Conservation (phyloP, 2,888 invertebrate genomes). For the Eristalis arbustorum region DNA sequence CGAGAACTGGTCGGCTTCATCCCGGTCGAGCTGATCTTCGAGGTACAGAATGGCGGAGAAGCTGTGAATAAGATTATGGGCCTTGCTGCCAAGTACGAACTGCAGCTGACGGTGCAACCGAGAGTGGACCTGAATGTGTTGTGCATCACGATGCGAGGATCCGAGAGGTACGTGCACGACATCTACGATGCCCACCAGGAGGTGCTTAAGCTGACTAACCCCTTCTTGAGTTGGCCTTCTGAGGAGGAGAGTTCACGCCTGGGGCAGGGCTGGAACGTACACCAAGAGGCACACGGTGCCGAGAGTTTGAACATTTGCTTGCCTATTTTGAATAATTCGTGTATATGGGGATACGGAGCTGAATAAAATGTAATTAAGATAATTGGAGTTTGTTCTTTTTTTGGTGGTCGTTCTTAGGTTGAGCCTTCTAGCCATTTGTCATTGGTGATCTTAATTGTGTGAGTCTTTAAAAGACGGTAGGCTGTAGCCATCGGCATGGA, state of each 20-base stretch:
- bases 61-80: slow-evolving; percentile 83
- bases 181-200: slow-evolving; percentile 94
- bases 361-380: too few relatives aligned
- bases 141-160: slow-evolving; percentile 93
- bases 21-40: slow-evolving; percentile 95
- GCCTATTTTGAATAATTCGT: too few relatives aligned
- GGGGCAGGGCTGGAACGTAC: too few relatives aligned
- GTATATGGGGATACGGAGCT: too few relatives aligned
- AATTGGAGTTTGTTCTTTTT: too few relatives aligned
- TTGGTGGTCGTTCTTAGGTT: too few relatives aligned
- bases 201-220: slow-evolving; percentile 81
- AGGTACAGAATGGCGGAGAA: slow-evolving; percentile 90
- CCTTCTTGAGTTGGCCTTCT: background rate
- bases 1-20: slow-evolving; percentile 95
- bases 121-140: slow-evolving; percentile 90
- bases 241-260: background rate
- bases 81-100: slow-evolving; percentile 90
- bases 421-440: too few relatives aligned
- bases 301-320: too few relatives aligned
- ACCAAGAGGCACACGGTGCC: too few relatives aligned
- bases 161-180: slow-evolving; percentile 91
- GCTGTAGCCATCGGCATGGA: too few relatives aligned
- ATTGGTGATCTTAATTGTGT: too few relatives aligned
- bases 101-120: slow-evolving; percentile 91
- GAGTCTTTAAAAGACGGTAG: too few relatives aligned